Evolutionary conservation across 2,797 vertebrate species (phyloP).

Genomic region (Coccyzus lansbergi): DNA sequence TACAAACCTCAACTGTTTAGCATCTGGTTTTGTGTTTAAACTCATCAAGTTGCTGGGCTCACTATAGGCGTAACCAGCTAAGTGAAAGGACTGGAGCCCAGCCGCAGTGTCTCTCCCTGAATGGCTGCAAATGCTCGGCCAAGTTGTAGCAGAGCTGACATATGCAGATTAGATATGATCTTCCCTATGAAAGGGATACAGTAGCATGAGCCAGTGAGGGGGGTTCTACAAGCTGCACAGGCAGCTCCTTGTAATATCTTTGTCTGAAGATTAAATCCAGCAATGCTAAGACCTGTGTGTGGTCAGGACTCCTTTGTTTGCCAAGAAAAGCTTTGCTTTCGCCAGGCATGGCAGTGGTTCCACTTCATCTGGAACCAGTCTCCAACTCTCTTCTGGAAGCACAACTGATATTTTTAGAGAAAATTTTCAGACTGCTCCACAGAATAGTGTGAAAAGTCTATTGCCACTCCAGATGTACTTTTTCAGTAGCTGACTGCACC

Average conservation of each 20-base stretch:
- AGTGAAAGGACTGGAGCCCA: background rate
- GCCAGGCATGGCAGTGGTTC: fast-evolving
- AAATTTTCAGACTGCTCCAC: fast-evolving
- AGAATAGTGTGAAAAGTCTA: background rate
- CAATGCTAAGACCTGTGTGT: background rate
- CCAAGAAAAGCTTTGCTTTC: background rate
- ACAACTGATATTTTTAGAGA: background rate
- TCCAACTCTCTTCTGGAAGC: background rate
- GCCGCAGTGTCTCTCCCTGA: background rate
- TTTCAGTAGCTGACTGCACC: background rate
- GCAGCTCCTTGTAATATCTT: background rate
- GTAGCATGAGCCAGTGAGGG: fast-evolving
- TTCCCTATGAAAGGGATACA: background rate
- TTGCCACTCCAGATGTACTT: background rate
- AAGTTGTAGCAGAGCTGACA: background rate
- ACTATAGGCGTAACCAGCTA: background rate
- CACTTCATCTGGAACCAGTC: background rate
- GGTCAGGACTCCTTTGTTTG: background rate
- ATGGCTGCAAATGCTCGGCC: background rate
- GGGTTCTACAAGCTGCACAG: background rate
- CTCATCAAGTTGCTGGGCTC: background rate
- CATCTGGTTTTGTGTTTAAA: background rate
- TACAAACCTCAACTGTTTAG: background rate
- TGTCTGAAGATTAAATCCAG: background rate
- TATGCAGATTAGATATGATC: background rate